Evolutionary conservation across 2,113 vertebrate genomes (phyloP).

Genomic region (Silurus asotus): DNA sequence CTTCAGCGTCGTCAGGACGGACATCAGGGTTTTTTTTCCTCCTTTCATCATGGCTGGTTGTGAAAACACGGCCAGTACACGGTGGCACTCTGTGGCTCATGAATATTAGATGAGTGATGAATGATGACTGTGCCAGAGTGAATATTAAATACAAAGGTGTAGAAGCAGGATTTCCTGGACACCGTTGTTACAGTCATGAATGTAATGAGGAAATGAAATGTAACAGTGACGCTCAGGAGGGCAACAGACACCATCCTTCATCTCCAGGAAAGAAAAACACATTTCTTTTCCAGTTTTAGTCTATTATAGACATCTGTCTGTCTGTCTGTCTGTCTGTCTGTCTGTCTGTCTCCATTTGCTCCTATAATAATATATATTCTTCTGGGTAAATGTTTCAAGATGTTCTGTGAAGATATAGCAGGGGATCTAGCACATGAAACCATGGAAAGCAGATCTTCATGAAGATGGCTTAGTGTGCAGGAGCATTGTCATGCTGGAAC

Average conservation of each 20-base stretch:
- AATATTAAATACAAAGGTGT: not conserved
- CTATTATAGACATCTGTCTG: no score
- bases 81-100: not conserved
- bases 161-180: not conserved
- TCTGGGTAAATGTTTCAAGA: no score
- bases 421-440: no score
- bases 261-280: not conserved
- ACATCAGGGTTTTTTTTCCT: not conserved
- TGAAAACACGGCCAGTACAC: not conserved
- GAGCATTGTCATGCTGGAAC: no score
- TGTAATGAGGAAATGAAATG: not conserved
- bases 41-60: not conserved
- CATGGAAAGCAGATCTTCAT: no score
- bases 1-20: not conserved
- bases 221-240: not conserved
- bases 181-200: not conserved
- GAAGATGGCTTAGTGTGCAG: no score
- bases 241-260: not conserved
- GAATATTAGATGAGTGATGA: slow-evolving; percentile 6
- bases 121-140: slow-evolving; percentile 2
- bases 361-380: no score
- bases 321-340: no score
- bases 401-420: no score
- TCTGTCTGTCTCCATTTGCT: no score
- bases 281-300: no score